These are phyloP conservation scores for Pachypanchax playfairii DNA, from an alignment of 2,113 vertebrate species.

Conservation along the genomic window DNA sequence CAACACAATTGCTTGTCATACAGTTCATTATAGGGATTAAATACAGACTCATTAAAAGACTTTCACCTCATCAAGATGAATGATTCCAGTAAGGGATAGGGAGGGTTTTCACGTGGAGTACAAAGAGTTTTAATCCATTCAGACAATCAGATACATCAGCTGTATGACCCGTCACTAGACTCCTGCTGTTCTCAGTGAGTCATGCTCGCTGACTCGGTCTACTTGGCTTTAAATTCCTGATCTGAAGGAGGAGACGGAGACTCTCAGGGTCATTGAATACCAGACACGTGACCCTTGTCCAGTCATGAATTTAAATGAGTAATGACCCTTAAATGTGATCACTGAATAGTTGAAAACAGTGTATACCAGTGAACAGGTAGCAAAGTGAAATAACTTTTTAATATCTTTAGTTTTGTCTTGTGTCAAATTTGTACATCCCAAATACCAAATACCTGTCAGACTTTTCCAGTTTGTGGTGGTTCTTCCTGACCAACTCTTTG, in stretches of 20 bases:
- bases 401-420: background rate
- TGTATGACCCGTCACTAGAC: constrained; percentile 29
- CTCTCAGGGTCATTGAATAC: constrained; percentile 15
- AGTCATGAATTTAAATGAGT: constrained; percentile 14
- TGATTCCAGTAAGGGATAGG: constrained; percentile 13
- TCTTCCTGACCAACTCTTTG: constrained; percentile 15
- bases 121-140: constrained; percentile 34
- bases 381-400: no score
- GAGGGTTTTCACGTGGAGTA: constrained; percentile 3
- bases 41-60: constrained; percentile 21
- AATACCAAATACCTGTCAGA: constrained; percentile 1
- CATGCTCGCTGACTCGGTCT: constrained; percentile 13
- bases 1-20: background rate
- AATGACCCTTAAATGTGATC: constrained; percentile 26
- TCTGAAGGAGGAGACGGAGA: background rate
- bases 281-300: constrained; percentile 14
- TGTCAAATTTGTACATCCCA: background rate
- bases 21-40: background rate
- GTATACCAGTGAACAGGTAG: constrained; percentile 23
- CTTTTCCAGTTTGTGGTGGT: constrained; percentile 26
- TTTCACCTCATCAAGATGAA: constrained; percentile 31
- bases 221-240: constrained; percentile 10
- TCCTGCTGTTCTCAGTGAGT: constrained; percentile 20
- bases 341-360: constrained; percentile 8
- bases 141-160: constrained; percentile 39